Conservation (phyloP, 2,888 invertebrate genomes). For the Augiades crinisus region DNA sequence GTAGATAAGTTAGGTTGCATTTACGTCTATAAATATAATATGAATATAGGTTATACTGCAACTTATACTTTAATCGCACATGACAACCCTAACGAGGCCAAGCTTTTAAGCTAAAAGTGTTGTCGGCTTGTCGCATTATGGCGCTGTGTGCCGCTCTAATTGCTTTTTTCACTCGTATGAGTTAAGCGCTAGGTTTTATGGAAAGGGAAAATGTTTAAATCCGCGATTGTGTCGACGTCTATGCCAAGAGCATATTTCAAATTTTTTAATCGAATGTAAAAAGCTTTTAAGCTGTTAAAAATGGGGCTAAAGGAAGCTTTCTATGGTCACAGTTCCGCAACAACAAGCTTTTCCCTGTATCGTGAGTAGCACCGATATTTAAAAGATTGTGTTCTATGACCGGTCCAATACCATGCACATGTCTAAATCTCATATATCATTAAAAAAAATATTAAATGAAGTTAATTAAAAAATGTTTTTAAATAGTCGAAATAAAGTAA, state of each 20-base stretch:
- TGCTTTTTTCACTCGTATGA: constrained; percentile 8
- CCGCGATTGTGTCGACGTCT: neutral
- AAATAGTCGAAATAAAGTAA: too few relatives aligned
- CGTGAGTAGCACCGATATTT: too few relatives aligned
- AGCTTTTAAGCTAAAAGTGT: constrained; percentile 14
- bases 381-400: too few relatives aligned
- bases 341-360: too few relatives aligned
- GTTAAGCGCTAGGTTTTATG: constrained; percentile 1
- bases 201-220: neutral
- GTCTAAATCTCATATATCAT: too few relatives aligned
- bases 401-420: too few relatives aligned
- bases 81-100: constrained; percentile 5
- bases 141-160: neutral
- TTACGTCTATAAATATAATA: too few relatives aligned
- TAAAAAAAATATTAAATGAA: too few relatives aligned
- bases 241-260: neutral
- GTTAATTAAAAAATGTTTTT: too few relatives aligned
- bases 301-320: neutral
- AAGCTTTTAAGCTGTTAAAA: neutral
- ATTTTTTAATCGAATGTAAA: neutral
- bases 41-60: neutral
- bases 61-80: too few relatives aligned
- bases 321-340: too few relatives aligned
- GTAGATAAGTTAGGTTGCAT: too few relatives aligned
- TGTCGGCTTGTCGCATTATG: constrained; percentile 9